Base-by-base conservation (phyloP, 2,888 invertebrate genomes). In the Notocelia uddmanniana region DNA sequence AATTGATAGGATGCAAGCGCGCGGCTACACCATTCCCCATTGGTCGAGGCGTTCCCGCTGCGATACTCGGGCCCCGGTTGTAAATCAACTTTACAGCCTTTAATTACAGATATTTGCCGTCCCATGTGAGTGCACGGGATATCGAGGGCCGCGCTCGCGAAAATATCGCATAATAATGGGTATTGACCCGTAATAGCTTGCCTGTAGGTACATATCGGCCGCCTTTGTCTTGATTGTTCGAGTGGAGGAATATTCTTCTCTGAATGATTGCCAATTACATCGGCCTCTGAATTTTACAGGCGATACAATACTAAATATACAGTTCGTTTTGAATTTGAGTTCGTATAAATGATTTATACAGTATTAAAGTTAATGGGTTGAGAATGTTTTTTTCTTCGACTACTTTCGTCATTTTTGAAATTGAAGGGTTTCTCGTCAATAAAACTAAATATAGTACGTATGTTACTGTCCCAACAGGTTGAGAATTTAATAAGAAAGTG, bases 31-130 rank as follows among this genome's bases (percentile, higher is more conserved):
- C 84, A 78, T 77, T 76, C 83, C 84, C 88, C 80, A 93, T 93
- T 93, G 93, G 93, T 84, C 84, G 89, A 88, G 86, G 87, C 90
- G 86, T 86, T 86, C 87, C 89, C 87, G 83, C 88, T 85, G 88
- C 90, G 87, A 89, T 89, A 86, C 91, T 86, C 89, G 83, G 86
- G 83, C 90, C 88, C 82, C 87, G 83, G 91, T 85, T 90, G 93
- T 93, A 93, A 93, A 93, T 93, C 93, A 93, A 92, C 90, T 93
- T 93, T 93, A 93, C 93, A 93, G 89, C 93, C 92, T 92, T 92
- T 93, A 93, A 93, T 93, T 93, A 93, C 93, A 93, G 89, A 92
- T 92, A 93, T 93, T 93, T 92, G 91, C 93, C 90, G 87, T 92
- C 92, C 91, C 89, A 91, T 91, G 89, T 87, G 88, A 90, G 88